Evolutionary conservation across 1,140 invertebrate genomes (phyloP).

Genomic region (Saccostrea cuccullata): DNA sequence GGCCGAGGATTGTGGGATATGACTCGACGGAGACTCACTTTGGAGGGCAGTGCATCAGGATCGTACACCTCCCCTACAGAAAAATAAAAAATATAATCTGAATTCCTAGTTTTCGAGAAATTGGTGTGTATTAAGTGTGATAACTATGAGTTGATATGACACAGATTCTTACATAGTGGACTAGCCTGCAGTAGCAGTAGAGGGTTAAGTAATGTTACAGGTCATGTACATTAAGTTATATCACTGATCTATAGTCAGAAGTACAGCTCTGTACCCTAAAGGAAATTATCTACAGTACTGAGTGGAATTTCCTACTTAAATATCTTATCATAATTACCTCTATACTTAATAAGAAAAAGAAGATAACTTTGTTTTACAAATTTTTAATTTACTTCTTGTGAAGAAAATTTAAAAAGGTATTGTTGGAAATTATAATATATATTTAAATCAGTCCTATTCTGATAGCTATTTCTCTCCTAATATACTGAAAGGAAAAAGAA

Average conservation of each 20-base stretch:
- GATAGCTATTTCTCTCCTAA: too few species aligned
- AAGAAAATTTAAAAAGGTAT: too few species aligned
- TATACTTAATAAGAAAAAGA: too few species aligned
- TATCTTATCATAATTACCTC: neutral
- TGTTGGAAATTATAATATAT: too few species aligned
- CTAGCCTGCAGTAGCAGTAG: neutral
- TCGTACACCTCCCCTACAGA: conserved; percentile 49
- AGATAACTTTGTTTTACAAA: too few species aligned
- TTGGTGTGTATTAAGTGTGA: neutral
- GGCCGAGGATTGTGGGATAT: conserved; percentile 36
- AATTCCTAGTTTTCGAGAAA: neutral
- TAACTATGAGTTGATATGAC: neutral
- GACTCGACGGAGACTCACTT: conserved; percentile 25
- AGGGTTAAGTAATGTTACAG: neutral
- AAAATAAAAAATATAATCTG: neutral
- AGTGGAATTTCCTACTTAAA: neutral
- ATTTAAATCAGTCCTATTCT: too few species aligned
- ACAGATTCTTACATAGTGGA: neutral
- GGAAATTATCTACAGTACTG: neutral
- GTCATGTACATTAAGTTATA: neutral
- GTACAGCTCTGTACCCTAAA: neutral
- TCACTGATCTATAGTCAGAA: neutral
- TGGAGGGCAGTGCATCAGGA: conserved; percentile 38
- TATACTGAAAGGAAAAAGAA: too few species aligned
- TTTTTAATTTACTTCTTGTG: too few species aligned